Conservation (phyloP, 1,140 invertebrate genomes). For the Lucilia cuprina region DNA sequence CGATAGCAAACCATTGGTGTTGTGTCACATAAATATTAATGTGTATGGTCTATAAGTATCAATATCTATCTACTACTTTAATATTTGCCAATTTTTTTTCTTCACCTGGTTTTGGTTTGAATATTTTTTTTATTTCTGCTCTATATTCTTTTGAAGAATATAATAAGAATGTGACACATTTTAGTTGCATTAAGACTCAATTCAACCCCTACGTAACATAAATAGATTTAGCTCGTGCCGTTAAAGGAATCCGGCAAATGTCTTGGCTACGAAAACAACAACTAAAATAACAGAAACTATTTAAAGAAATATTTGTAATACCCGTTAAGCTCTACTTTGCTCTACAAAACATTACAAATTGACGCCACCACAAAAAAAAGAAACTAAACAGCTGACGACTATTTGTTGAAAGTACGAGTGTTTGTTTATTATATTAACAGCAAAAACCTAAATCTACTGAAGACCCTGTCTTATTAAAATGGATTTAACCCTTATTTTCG, state of each 20-base stretch:
- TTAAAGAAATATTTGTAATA: background rate
- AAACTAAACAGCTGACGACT: background rate
- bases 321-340: background rate
- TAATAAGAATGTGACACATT: conserved; percentile 18
- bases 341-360: background rate
- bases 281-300: background rate
- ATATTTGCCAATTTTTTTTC: conserved; percentile 24
- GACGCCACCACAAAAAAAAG: background rate
- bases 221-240: conserved; percentile 21
- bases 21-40: conserved; percentile 10
- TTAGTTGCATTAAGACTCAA: conserved; percentile 1
- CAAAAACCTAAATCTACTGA: background rate
- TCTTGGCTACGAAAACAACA: background rate
- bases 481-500: background rate
- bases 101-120: conserved; percentile 3
- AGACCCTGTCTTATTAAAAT: background rate
- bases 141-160: background rate
- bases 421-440: background rate
- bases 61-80: background rate
- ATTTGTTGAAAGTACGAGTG: background rate
- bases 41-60: background rate
- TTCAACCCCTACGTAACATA: conserved; percentile 19
- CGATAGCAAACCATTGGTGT: background rate
- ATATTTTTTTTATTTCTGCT: background rate
- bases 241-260: background rate